A percentile compares a stretch with the other conserved stretches of the same genome.
Evolutionary conservation across 2,797 vertebrate genomes (phyloP).

Genomic region (Sebastes hubbsi): DNA sequence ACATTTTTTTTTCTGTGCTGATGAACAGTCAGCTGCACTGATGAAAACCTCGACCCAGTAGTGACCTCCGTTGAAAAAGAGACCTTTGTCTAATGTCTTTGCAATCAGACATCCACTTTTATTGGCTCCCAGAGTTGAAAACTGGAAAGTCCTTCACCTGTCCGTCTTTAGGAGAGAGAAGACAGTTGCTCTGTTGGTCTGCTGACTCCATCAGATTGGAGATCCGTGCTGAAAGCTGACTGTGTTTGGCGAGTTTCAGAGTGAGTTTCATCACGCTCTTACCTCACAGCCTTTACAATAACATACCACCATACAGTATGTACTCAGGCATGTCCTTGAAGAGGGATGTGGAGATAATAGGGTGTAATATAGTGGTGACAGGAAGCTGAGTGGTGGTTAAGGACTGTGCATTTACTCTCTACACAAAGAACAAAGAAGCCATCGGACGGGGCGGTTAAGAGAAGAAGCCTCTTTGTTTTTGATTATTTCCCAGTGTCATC

Average conservation of each 20-base stretch:
- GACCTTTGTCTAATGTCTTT: conserved; percentile 24
- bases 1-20: background rate
- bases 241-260: background rate
- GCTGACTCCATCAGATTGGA: background rate
- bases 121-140: conserved; percentile 14
- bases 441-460: background rate
- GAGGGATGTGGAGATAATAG: conserved; percentile 22
- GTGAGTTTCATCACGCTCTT: conserved; percentile 26
- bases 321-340: conserved; percentile 40
- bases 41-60: conserved; percentile 23
- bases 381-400: conserved; percentile 18
- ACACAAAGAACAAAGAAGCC: conserved; percentile 40
- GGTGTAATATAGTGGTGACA: conserved; percentile 35
- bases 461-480: conserved; percentile 29
- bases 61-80: background rate
- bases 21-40: conserved; percentile 25
- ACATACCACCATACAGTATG: conserved; percentile 13
- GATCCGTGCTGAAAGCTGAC: conserved; percentile 13
- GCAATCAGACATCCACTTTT: conserved; percentile 7
- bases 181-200: background rate
- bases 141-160: conserved; percentile 21
- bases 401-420: conserved; percentile 10
- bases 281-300: conserved; percentile 38
- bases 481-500: conserved; percentile 11
- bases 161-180: background rate